phyloP scores from a whole-genome alignment of 2,888 invertebrate species.

The Lasioglossum leucozonium region DNA sequence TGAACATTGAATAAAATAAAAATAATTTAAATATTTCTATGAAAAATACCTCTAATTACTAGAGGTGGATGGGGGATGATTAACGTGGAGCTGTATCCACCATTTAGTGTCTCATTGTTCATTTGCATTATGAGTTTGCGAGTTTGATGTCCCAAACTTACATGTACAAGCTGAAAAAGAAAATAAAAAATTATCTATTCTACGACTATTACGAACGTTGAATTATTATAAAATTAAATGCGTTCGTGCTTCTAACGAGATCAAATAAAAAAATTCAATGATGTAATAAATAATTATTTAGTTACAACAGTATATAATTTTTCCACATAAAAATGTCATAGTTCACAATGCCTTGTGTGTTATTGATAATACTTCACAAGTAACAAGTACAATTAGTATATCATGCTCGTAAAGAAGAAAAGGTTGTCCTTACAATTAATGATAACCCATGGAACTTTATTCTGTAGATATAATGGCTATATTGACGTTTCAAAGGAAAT shows the following conservation, averaged over 20 bases:
- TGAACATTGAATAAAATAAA: constrained; percentile 19
- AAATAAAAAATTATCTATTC: constrained; percentile 58
- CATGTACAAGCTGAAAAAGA: constrained; percentile 60
- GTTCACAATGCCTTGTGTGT: not conserved
- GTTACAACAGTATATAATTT: constrained; percentile 9
- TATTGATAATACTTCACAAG: constrained; percentile 9
- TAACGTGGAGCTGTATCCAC: constrained; percentile 48
- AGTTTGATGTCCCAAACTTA: constrained; percentile 53
- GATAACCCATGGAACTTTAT: constrained; percentile 44
- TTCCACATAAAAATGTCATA: constrained; percentile 2
- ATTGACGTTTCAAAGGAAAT: constrained; percentile 64
- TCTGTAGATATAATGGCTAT: constrained; percentile 55
- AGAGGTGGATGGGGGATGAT: constrained; percentile 49
- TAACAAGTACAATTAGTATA: constrained; percentile 33
- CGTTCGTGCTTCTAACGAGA: not conserved
- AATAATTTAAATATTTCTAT: constrained; percentile 46
- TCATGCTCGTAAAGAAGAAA: not conserved
- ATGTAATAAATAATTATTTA: not conserved
- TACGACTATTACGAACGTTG: constrained; percentile 36
- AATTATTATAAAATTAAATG: constrained; percentile 30
- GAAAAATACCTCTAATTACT: constrained; percentile 52
- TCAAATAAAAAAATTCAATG: not conserved
- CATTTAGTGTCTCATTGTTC: constrained; percentile 46
- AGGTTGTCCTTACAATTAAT: constrained; percentile 22
- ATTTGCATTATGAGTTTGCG: constrained; percentile 50